phyloP scores from a whole-genome alignment of 2,797 vertebrate species.

The Malacoraja senta region DNA sequence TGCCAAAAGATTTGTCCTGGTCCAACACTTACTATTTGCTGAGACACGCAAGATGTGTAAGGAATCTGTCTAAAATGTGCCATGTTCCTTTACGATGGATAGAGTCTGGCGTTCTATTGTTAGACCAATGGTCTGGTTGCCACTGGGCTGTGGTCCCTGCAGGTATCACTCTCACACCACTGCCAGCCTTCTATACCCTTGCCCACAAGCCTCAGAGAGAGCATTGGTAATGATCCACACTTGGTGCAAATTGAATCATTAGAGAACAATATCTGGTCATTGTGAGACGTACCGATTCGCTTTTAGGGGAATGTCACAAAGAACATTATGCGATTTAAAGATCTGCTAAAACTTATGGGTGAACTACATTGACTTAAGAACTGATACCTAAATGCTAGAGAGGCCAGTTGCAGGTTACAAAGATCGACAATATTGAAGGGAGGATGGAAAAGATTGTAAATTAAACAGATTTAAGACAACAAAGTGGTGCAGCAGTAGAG shows the following conservation, averaged over 20 bases:
- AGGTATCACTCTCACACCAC: background rate
- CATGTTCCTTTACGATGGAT: background rate
- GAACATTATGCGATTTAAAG: background rate
- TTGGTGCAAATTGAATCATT: background rate
- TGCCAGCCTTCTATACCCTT: background rate
- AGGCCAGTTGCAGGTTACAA: background rate
- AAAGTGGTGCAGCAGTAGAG: no score
- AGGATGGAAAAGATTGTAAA: background rate
- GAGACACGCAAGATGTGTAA: background rate
- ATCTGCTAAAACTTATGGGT: background rate
- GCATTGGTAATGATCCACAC: background rate
- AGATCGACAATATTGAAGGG: background rate
- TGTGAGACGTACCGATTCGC: background rate
- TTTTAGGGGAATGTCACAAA: background rate
- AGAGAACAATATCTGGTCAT: background rate
- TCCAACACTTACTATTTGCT: background rate
- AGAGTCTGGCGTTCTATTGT: no score
- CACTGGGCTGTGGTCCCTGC: background rate
- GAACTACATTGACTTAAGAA: background rate
- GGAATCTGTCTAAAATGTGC: background rate
- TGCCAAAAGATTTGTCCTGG: background rate
- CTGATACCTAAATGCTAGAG: background rate
- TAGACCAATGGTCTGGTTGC: background rate
- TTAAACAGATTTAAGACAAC: background rate
- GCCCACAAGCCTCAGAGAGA: no score